A percentile compares a stretch with the other conserved stretches of the same genome.
phyloP scores from a whole-genome alignment of 2,113 vertebrate species.

The Podiceps cristatus region DNA sequence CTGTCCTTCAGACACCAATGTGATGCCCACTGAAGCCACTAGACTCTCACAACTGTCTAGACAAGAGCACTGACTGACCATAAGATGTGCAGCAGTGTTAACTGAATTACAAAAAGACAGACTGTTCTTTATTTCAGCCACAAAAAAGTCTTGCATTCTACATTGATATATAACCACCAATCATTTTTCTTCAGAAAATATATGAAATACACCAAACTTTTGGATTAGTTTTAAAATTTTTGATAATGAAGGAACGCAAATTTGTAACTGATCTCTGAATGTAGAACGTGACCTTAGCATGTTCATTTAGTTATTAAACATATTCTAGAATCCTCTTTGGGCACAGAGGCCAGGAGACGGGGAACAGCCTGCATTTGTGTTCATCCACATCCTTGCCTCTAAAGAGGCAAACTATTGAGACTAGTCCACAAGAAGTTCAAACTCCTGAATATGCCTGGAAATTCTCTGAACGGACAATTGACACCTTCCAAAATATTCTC shows the following conservation, averaged over 20 bases:
- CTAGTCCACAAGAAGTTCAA: not conserved
- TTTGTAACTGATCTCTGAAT: not conserved
- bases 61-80: not conserved
- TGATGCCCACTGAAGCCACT: not conserved
- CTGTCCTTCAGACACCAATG: rapidly evolving
- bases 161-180: not conserved
- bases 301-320: not conserved
- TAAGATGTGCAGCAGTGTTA: not conserved
- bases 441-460: not conserved
- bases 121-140: not conserved
- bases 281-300: not conserved
- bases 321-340: not conserved
- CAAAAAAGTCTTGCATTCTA: not conserved
- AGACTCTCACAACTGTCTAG: not conserved
- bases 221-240: not conserved
- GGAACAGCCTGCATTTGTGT: not conserved
- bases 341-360: not conserved
- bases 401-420: not conserved
- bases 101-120: not conserved
- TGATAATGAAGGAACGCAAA: not conserved
- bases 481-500: not conserved
- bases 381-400: not conserved
- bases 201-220: not conserved
- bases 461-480: not conserved
- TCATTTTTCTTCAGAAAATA: not conserved